Base-by-base conservation (phyloP, 2,113 vertebrate species). In the Heterotilapia buettikoferi region DNA sequence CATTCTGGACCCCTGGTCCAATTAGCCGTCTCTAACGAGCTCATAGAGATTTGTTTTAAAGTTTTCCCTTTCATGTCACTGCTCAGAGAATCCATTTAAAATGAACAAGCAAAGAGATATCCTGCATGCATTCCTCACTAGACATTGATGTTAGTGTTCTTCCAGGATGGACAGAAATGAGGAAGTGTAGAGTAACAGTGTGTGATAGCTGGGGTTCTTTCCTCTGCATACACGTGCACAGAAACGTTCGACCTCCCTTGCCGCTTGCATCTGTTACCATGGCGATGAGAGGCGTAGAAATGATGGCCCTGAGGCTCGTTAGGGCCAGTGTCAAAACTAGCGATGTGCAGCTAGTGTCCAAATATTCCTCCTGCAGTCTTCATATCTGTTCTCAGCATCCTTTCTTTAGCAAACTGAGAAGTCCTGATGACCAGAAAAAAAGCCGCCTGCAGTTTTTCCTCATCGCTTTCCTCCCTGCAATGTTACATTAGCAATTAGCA, bases 221-320 rank as follows among this genome's bases (percentile, higher is more conserved):
- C 19, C 52, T 84, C 18, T 50, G 29, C 31, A 57, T 36, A 66
- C 21, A 80, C n/a, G 50, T 16, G 61, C 45, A 80, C 24, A 76
- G 14, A 50, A 54, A 81, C 47, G 33, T 82, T 76, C 56, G 7
- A 68, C 83, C 86, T 89, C 33, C 24, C 47, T 78, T 52, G 66
- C 82, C 4, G 68, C 92, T 90, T 88, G 53, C 83, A 82, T 85
- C 88, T 91, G 94, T 93, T 92, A 50, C 94, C 92, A 95, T 93
- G 90, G 88, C 13, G 80, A 94, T 38, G 47, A 33, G 68, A 90
- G 76, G 85, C 50, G 84, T n/a, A 79, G 84, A 88, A 80, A 84
- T 61, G 80, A 90, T 79, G 83, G 88, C 85, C 89, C 79, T 57
- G 83, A 88, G 90, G 90, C 89, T 94, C 56, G 50, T 94, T 94